Base-by-base conservation (phyloP, 2,113 vertebrate genomes). In the Eira barbara region DNA sequence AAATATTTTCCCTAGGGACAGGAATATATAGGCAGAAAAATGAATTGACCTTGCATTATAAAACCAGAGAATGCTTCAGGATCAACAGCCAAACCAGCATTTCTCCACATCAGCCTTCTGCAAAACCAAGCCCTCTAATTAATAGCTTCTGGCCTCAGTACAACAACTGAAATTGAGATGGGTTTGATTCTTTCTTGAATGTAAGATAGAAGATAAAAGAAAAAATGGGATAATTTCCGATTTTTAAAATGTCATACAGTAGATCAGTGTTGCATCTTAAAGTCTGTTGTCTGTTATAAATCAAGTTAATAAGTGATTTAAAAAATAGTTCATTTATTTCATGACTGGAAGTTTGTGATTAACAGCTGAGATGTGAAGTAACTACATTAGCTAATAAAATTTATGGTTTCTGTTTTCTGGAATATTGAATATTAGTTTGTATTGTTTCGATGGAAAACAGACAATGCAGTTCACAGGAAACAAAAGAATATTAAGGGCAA, bases 21-120 rank as follows among this genome's bases (percentile, higher is more conserved):
- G 91, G 67, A 98, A 96, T 97, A 97, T 98, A 91, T 95, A 97
- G 90, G 79, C 89, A 98, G 97, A 98, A 98, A 98, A 98, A 97
- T 98, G 96, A 98, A 98, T 97, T 95, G 96, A 97, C 79, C 79
- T 98, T 95, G 63, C 8, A 90, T 98, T 98, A 95, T 97, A 97
- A 98, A 97, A 94, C 80, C 91, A 97, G 89, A 92, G 73, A 91
- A 97, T 97, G 80, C 89, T 98, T 81, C 34, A 95, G 39, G 71
- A 98, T 98, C 97, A 96, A 97, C 97, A 92, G 63, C 96, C 95
- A 98, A 91, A 92, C 92, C 92, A 94, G 94, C 2, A 47, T 98
- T 94, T 98, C 69, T 97, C 92, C 89, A 97, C 79, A 97, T 94
- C 67, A 97, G 93, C 93, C 90, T 98, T 95, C 76, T 97, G 82